These are phyloP conservation scores for Apistogramma diplotaenia DNA, from an alignment of 2,113 vertebrate species.

Conservation along the genomic window DNA sequence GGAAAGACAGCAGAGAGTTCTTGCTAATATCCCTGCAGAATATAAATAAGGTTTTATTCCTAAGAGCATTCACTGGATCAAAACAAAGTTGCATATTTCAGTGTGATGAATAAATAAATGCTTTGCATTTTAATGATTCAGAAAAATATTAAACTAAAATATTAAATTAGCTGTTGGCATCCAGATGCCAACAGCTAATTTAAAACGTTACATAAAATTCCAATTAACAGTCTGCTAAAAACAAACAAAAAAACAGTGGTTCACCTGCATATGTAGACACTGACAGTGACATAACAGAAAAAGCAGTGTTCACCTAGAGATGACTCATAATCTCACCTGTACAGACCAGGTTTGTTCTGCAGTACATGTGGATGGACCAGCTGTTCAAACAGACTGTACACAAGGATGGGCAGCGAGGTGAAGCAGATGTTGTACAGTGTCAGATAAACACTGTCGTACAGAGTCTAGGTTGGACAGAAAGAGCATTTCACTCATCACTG, in stretches of 20 bases:
- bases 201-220: background rate
- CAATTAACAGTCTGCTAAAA: background rate
- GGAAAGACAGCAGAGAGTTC: conserved; percentile 89
- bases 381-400: conserved; percentile 98
- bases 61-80: background rate
- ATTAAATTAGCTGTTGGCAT: too few species aligned
- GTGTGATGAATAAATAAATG: background rate
- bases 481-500: conserved; percentile 7
- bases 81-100: background rate
- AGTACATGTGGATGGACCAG: conserved; percentile 92
- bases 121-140: background rate
- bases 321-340: conserved; percentile 78
- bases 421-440: conserved; percentile 99
- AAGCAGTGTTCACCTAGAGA: background rate
- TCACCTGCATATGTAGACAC: background rate
- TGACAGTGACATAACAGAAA: background rate
- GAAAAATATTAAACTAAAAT: background rate
- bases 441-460: conserved; percentile 98
- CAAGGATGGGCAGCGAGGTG: conserved; percentile 97
- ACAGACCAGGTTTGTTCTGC: conserved; percentile 91
- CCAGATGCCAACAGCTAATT: background rate
- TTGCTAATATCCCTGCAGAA: conserved; percentile 92
- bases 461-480: conserved; percentile 82
- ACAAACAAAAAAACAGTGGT: background rate
- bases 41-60: background rate